Evolutionary conservation across 2,797 vertebrate species (phyloP), one percentile per base, ranked within the genome.

Genomic region (Salmo trutta): DNA sequence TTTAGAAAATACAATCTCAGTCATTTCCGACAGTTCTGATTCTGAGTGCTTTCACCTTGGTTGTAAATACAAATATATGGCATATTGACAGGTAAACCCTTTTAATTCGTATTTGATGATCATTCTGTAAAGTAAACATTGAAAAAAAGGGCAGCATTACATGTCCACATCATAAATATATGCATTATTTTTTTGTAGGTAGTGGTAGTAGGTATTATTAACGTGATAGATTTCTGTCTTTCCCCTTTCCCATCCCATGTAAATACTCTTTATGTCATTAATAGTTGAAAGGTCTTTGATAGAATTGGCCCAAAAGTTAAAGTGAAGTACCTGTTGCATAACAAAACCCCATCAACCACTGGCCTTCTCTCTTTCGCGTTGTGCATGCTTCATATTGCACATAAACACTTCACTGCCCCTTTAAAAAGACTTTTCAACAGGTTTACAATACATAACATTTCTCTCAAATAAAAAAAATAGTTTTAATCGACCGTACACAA

Each of bases 381-480:
- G 89, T 95, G 93, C 95, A 94, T 93, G 94, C 94, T 91, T 91
- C 79, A 92, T 93, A 92, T 92, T 94, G 89, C 93, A 94, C 92
- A 87, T 80, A 81, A 89, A 91, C 89, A 78, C 70, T 64, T 77
- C 59, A 74, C 52, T 75, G 77, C 87, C 88, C 84, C 79, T 89
- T 93, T 88, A 90, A 82, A 87, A 91, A 88, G 71, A 92, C 75
- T 90, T 33, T 93, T 83, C 59, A 83, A 90, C 91, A 93, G 89
- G 85, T 88, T 92, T 86, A 93, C 91, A 82, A 91, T 93, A 93
- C 84, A 75, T 86, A 73, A 91, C 86, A 88, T 87, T 81, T 87
- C 84, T 88, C 89, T 89, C 71, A 92, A 95, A 96, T 93, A 95
- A 96, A 96, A 98, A 97, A 97, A 97, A 97, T 96, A 97, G 85